Conservation (phyloP, 2,113 vertebrate species). For the Xiphorhynchus elegans region DNA sequence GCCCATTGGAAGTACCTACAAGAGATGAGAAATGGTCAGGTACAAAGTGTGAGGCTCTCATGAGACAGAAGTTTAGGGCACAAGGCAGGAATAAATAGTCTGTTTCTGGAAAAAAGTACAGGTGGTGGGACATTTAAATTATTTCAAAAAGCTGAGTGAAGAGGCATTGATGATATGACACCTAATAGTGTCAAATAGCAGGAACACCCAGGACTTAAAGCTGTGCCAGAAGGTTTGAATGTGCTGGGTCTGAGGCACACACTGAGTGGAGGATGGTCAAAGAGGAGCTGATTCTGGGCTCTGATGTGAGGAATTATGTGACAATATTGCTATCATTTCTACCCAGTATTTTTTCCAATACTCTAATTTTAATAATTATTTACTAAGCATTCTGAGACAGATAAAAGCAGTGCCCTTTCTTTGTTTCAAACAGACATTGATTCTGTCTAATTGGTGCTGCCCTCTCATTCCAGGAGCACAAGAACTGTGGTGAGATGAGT, state of each 20-base stretch:
- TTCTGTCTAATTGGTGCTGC: neutral
- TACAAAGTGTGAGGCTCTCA: neutral
- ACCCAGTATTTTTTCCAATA: neutral
- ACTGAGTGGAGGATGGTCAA: neutral
- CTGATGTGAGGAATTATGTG: neutral
- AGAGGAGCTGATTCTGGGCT: neutral
- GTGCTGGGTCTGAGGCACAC: neutral
- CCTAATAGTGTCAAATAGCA: neutral
- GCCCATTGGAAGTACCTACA: neutral
- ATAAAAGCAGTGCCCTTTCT: neutral
- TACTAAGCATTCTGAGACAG: neutral
- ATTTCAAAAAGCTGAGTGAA: neutral
- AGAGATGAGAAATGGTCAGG: neutral
- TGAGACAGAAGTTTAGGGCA: neutral
- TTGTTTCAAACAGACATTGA: neutral
- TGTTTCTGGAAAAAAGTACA: neutral
- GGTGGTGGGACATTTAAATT: neutral
- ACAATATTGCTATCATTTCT: neutral
- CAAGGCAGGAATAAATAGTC: neutral
- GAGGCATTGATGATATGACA: neutral
- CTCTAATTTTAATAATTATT: neutral
- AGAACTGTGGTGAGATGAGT: slow-evolving; percentile 94
- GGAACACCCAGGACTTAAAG: neutral
- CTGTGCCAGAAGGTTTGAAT: neutral
- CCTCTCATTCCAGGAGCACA: slow-evolving; percentile 86